A percentile compares a stretch with the other conserved stretches of the same genome.
These are phyloP conservation scores for Torymus texanus DNA, from an alignment of 2,888 invertebrate genomes.

Conservation along the genomic window DNA sequence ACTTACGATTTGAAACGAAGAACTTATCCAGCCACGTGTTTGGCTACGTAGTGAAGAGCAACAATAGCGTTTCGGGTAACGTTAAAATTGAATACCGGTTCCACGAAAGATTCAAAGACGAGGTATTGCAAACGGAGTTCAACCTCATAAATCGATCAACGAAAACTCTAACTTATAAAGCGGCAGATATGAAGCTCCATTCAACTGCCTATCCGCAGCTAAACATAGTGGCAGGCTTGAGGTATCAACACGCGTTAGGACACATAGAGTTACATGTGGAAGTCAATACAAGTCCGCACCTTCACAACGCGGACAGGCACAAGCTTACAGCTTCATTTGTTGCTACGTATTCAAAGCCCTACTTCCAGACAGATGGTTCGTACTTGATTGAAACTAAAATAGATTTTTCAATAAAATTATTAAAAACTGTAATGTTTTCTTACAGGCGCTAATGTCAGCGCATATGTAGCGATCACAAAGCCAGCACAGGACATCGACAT, in stretches of 20 bases:
- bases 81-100: slow-evolving; percentile 83
- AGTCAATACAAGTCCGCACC: slow-evolving; percentile 81
- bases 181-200: slow-evolving; percentile 82
- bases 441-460: slow-evolving; percentile 80
- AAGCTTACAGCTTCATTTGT: slow-evolving; percentile 80
- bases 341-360: slow-evolving; percentile 80
- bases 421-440: not conserved
- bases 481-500: slow-evolving; percentile 83
- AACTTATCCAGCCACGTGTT: slow-evolving; percentile 83
- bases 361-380: slow-evolving; percentile 70
- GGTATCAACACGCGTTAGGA: slow-evolving; percentile 81
- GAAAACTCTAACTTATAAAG: slow-evolving; percentile 78
- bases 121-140: slow-evolving; percentile 75
- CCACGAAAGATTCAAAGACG: slow-evolving; percentile 73
- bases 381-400: too few species aligned
- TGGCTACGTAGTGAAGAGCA: slow-evolving; percentile 82
- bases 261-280: slow-evolving; percentile 85
- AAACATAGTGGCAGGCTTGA: slow-evolving; percentile 67
- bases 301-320: slow-evolving; percentile 77
- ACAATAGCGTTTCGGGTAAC: slow-evolving; percentile 78
- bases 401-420: not conserved
- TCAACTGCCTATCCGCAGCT: slow-evolving; percentile 86
- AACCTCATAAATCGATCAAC: slow-evolving; percentile 78
- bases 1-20: slow-evolving; percentile 86
- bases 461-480: slow-evolving; percentile 80